These are phyloP conservation scores for Nerophis lumbriciformis DNA, from an alignment of 2,113 vertebrate genomes.

Conservation along the genomic window DNA sequence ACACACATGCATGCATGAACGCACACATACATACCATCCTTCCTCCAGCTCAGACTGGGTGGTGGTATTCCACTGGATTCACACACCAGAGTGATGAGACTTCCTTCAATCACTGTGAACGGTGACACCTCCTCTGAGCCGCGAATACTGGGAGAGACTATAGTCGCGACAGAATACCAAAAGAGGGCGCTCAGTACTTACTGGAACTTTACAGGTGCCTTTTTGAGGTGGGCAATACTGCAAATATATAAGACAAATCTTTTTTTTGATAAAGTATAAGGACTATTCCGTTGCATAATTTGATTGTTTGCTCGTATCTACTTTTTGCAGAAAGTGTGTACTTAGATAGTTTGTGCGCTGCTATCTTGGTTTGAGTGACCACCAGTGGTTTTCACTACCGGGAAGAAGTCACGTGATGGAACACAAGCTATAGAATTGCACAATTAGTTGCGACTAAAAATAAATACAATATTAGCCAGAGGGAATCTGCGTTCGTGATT, in stretches of 20 bases:
- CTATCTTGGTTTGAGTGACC: too few species aligned
- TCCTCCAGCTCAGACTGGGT: slow-evolving; percentile 86
- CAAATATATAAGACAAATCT: too few species aligned
- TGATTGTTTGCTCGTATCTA: too few species aligned
- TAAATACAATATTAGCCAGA: too few species aligned
- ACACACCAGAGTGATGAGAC: slow-evolving; percentile 81
- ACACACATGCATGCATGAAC: not conserved
- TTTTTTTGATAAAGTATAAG: too few species aligned
- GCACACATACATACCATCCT: slow-evolving; percentile 73
- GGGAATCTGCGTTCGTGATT: not conserved
- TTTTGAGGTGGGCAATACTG: not conserved
- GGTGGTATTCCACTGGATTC: slow-evolving; percentile 94
- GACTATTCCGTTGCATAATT: too few species aligned
- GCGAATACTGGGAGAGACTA: slow-evolving; percentile 80
- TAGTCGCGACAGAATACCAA: slow-evolving; percentile 30
- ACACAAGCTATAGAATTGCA: too few species aligned
- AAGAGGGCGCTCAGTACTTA: slow-evolving; percentile 24
- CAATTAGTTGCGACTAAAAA: too few species aligned
- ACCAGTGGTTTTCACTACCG: too few species aligned
- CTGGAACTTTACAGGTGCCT: not conserved
- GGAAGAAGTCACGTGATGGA: too few species aligned
- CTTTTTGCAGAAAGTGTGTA: too few species aligned
- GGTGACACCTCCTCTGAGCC: slow-evolving; percentile 75
- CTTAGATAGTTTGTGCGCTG: too few species aligned
- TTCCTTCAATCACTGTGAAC: slow-evolving; percentile 83